Evolutionary conservation across 64 coral and sea anemone genomes (phyloP).

Genomic region (Cladopsammia gracilis): DNA sequence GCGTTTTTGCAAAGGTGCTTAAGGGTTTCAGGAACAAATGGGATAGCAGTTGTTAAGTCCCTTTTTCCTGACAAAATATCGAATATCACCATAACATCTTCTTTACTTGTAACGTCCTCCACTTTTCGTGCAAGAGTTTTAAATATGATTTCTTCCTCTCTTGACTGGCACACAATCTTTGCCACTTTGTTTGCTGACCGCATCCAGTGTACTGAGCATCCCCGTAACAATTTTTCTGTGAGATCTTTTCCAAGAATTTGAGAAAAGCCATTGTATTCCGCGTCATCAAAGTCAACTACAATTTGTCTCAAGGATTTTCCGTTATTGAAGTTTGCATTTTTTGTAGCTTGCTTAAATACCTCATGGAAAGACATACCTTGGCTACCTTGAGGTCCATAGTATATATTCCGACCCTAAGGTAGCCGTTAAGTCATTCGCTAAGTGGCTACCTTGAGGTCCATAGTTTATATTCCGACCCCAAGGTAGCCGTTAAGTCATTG

Average conservation of each 20-base stretch:
- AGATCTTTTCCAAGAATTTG: constrained; percentile 20
- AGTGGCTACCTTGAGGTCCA: too few species aligned
- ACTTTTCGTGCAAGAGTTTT: constrained; percentile 35
- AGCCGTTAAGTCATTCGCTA: too few species aligned
- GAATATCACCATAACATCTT: constrained; percentile 51
- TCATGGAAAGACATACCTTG: neutral
- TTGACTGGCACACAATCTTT: constrained; percentile 50
- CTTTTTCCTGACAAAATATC: constrained; percentile 39
- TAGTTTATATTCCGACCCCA: too few species aligned
- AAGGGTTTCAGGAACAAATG: neutral
- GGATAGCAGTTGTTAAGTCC: neutral
- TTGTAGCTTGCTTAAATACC: constrained; percentile 16
- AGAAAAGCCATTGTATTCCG: neutral
- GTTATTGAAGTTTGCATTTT: constrained; percentile 29
- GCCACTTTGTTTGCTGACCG: constrained; percentile 52
- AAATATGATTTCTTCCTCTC: constrained; percentile 61
- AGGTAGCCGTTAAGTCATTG: too few species aligned
- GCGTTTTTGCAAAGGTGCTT: neutral
- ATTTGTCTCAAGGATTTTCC: constrained; percentile 38
- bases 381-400: too few species aligned
- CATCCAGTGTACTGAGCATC: constrained; percentile 67
- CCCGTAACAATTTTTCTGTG: constrained; percentile 42
- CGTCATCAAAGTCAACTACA: constrained; percentile 59
- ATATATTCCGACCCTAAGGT: too few species aligned
- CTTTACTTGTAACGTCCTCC: constrained; percentile 19